phyloP scores from a whole-genome alignment of 2,113 vertebrate genomes.

The Picathartes gymnocephalus region DNA sequence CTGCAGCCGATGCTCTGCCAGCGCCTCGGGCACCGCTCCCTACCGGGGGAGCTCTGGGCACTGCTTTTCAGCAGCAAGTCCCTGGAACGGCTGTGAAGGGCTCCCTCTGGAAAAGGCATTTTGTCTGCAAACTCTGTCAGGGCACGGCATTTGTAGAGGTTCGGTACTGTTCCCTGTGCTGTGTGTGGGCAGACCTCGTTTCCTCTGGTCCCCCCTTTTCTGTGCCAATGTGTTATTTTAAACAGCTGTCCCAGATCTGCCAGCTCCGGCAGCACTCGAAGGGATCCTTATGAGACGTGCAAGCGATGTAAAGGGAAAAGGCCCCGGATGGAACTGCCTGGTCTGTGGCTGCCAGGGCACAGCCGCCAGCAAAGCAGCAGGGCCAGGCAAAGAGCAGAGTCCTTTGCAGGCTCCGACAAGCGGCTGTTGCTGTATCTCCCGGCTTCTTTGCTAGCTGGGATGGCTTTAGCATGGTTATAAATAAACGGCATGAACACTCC shows the following conservation, averaged over 20 bases:
- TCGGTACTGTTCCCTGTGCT: not conserved
- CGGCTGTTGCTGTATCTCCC: not conserved
- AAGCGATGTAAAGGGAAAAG: not conserved
- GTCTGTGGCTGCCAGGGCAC: not conserved
- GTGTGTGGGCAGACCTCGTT: slow-evolving; percentile 53
- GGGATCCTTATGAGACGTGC: not conserved
- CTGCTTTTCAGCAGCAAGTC: not conserved
- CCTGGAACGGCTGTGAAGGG: fast-evolving
- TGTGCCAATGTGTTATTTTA: slow-evolving; percentile 70
- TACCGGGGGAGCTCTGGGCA: fast-evolving
- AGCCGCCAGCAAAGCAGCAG: not conserved
- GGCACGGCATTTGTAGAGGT: not conserved
- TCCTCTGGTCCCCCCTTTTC: not conserved
- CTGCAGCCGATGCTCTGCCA: fast-evolving
- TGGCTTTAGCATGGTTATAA: slow-evolving; percentile 7
- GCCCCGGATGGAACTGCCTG: not conserved
- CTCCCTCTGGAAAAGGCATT: not conserved
- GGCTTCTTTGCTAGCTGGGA: not conserved
- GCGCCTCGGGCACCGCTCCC: fast-evolving
- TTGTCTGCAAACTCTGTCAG: not conserved
- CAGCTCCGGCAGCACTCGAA: slow-evolving; percentile 47
- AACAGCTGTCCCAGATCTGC: slow-evolving; percentile 71
- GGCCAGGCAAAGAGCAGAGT: not conserved
- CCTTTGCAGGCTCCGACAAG: not conserved
- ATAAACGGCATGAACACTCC: not conserved